Base-by-base conservation (phyloP, 1,140 invertebrate genomes). In the Eurosta solidaginis region DNA sequence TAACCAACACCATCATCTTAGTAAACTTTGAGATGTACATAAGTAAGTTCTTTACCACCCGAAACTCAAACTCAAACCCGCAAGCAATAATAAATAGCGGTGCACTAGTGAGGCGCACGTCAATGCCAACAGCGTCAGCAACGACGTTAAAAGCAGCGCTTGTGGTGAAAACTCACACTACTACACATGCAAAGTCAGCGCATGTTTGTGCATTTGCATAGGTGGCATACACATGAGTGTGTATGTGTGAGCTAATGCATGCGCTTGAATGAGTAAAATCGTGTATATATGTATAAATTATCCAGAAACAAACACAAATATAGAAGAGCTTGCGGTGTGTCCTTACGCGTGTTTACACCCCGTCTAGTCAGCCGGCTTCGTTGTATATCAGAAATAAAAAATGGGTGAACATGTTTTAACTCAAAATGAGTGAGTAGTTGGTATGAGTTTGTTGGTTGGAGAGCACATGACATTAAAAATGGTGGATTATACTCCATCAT, bases 321-420 rank as follows among this genome's bases (percentile, higher is more conserved):
- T n/a, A n/a, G n/a, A n/a, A n/a, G n/a, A 33, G 59, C 54, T 59
- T 33, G 59, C 59, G 59, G 33, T 68, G 33, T 68, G 59, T 68
- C 59, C 59, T 68, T 27, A 68, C 59, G 33, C 59, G 36, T 68
- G 27, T 68, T 68, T 68, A 68, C 59, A 68, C 59, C 59, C 59
- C 59, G 22, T 40, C 59, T 68, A 20, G 29, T 36, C 29, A 20
- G n/a, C 7, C n/a, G 59, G 17, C n/a, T 14, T 4, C 22, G 27
- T 10, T 36, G 54, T 14, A 33, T 33, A 33, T 29, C n/a, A 22
- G 33, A 68, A 68, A 68, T 68, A 68, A 68, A 68, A 59, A 68
- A 40, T 68, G 33, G 33, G 27, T 68, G 33, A 68, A 68, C n/a
- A 68, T 68, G 20, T 68, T 68, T 68, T 42, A 68, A 68, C 33